Evolutionary conservation across 2,888 invertebrate species (phyloP), one percentile per base, ranked within the genome.

Genomic region (Lysandra bellargus): DNA sequence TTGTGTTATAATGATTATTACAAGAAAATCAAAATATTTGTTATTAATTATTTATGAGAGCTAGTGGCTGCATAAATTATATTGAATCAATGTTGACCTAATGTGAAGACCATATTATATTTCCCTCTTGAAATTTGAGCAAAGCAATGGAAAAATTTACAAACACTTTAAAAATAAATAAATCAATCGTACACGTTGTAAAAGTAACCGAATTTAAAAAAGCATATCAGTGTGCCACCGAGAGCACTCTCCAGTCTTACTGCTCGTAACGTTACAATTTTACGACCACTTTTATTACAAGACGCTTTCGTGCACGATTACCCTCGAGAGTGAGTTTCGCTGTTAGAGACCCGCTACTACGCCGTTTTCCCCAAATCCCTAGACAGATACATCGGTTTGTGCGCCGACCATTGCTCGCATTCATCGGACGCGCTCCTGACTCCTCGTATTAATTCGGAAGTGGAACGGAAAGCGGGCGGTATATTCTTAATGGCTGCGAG

Each of bases 261-360:
- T 87, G 90, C 88, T 92, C 93, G 93, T 94, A 93, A 94, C 92
- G 89, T 92, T 92, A 92, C 92, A 91, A 91, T 92, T 94, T 94
- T 94, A 94, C 91, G 93, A 92, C 87, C 90, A 86, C 90, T 93
- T 94, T 94, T 94, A 94, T 94, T 93, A 92, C 94, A 89, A 92
- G 92, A 93, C 94, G 94, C 94, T 94, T 94, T 94, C 94, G 93
- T 93, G 93, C 93, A 86, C 94, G 93, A 94, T 94, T 94, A 94
- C 94, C 93, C 94, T 91, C 93, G 88, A 88, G 94, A 94, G 94
- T 94, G 94, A 93, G 93, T 94, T 94, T 93, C 91, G 94, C 93
- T 94, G 94, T 94, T 93, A 94, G 90, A 86, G 86, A 90, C 91
- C 89, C 86, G 85, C 84, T 81, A 86, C 88, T 86, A 85, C 84